Conservation (phyloP, 2,888 invertebrate species). For the Muschampia plurimacula region DNA sequence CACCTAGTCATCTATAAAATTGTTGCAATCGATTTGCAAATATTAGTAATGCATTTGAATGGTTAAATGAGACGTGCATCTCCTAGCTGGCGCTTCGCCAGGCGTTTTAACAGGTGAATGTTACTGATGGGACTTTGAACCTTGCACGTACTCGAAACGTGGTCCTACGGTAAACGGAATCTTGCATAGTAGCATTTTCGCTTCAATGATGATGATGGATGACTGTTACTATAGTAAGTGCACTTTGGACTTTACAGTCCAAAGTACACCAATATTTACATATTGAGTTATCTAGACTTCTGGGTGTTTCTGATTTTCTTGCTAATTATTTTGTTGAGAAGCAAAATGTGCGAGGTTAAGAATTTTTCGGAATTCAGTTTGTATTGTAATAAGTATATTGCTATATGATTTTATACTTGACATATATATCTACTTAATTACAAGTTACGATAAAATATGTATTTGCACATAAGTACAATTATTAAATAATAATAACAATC, state of each 20-base stretch:
- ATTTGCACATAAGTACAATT: too few species aligned
- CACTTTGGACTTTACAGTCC: neutral
- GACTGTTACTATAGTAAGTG: neutral
- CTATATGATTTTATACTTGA: too few species aligned
- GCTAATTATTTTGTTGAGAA: neutral
- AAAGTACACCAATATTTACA: neutral
- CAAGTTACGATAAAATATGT: too few species aligned
- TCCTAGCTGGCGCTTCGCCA: neutral
- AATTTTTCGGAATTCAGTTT: neutral
- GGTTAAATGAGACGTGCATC: neutral
- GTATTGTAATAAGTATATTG: too few species aligned
- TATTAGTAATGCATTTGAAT: neutral
- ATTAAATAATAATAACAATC: too few species aligned
- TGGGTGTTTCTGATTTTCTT: neutral
- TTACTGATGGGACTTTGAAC: neutral
- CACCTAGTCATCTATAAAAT: too few species aligned
- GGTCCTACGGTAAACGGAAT: neutral
- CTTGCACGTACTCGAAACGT: neutral
- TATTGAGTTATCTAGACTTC: neutral
- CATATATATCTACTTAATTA: too few species aligned
- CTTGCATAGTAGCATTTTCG: neutral
- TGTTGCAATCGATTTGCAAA: too few species aligned
- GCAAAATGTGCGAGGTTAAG: neutral
- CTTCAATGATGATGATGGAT: neutral
- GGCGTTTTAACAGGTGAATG: constrained; percentile 4